Base-by-base conservation (phyloP, 2,888 invertebrate genomes). In the Limnephilus auricula region DNA sequence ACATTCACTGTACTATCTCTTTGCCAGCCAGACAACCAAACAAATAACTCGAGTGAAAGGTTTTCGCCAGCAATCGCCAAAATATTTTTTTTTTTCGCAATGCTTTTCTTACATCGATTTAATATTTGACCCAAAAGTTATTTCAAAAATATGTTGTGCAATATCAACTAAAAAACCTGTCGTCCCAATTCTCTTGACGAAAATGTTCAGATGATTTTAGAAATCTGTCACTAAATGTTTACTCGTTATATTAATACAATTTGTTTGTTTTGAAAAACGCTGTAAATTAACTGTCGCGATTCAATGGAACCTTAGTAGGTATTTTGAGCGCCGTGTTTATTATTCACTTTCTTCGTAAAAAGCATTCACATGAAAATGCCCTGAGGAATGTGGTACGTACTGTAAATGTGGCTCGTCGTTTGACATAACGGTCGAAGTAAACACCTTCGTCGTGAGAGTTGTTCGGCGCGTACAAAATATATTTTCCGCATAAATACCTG, bases 271-370 rank as follows among this genome's bases (percentile, higher is more conserved):
- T 65, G 65, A 65, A n/a, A 65, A 50, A 65, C 65, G 9, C n/a
- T n/a, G 65, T n/a, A 9, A 25, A n/a, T 6, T 50, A 18, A 18
- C 50, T 65, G 25, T 4, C 65, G 25, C 65, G 65, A 65, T 65
- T 65, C 65, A 65, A 25, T 65, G n/a, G 5, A 65, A 65, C 65
- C 65, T 65, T 50, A n/a, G 65, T n/a, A n/a, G 65, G 65, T 25
- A 65, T 65, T 65, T 65, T 65, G 25, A 65, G 65, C 9, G n/a
- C 25, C 25, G 25, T 6, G 6, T 79, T 86, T 34, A 86, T 79
- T 85, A 79, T 86, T 90, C 90, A 90, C 85, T 90, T 90, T 90
- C 90, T 79, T 90, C 31, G 30, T 40, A 79, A 90, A 86, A 79
- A 90, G 83, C 83, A 45, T 79, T 80, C 90, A 25, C 79, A 79